These are phyloP conservation scores for Amiota minor DNA, from an alignment of 2,888 invertebrate species.

Conservation along the genomic window DNA sequence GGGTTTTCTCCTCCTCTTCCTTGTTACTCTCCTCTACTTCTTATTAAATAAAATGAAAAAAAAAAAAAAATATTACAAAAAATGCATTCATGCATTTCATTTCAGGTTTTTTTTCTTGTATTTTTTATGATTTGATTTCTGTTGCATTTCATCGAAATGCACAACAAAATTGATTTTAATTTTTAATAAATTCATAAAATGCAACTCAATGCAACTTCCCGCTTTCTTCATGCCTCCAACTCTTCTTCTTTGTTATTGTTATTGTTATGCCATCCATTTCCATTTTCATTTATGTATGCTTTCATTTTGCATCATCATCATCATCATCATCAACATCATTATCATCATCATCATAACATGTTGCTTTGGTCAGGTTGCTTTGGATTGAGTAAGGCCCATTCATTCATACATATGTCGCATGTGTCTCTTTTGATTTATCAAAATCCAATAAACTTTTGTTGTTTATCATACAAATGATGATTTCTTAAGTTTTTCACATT, in stretches of 20 bases:
- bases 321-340: not conserved
- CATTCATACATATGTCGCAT: too few relatives aligned
- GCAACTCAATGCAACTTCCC: not conserved
- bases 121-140: not conserved
- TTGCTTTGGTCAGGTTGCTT: too few relatives aligned
- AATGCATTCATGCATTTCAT: constrained; percentile 49
- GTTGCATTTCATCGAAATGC: not conserved
- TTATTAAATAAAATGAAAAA: not conserved
- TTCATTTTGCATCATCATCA: not conserved
- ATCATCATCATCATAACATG: not conserved
- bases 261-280: not conserved
- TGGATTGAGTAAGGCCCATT: too few relatives aligned
- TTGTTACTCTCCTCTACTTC: not conserved
- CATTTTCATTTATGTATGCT: not conserved
- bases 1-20: not conserved
- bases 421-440: not conserved
- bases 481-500: not conserved
- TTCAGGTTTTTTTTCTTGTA: constrained; percentile 18
- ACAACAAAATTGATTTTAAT: not conserved
- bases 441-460: constrained; percentile 2
- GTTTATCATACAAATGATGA: not conserved
- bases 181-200: constrained; percentile 13
- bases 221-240: not conserved
- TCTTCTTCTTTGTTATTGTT: not conserved
- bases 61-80: constrained; percentile 38